Percentiles rank a stretch among this genome's conserved stretches.
phyloP scores from a whole-genome alignment of 2,888 invertebrate species.

The Choristoneura rosaceana region DNA sequence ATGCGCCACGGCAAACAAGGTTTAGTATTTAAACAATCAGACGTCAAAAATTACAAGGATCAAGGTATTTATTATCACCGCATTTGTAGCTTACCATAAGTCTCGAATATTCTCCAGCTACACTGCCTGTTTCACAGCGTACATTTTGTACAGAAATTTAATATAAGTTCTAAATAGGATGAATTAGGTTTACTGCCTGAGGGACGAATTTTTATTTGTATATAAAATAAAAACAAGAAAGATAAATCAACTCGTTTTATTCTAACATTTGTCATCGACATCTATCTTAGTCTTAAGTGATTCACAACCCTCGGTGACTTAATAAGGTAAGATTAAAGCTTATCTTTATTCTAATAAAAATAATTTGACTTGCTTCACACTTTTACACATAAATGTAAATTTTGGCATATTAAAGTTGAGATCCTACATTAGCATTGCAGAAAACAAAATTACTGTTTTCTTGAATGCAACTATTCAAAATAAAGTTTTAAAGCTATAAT shows the following conservation, averaged over 20 bases:
- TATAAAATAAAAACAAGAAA: slow-evolving; percentile 72
- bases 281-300: not conserved
- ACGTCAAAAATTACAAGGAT: not conserved
- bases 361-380: too few relatives aligned
- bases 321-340: not conserved
- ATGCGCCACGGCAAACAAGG: slow-evolving; percentile 7
- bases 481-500: too few relatives aligned
- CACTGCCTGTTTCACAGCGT: slow-evolving; percentile 72
- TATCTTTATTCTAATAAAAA: not conserved
- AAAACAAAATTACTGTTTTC: too few relatives aligned
- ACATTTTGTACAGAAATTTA: slow-evolving; percentile 73
- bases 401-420: too few relatives aligned
- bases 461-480: too few relatives aligned
- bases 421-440: too few relatives aligned
- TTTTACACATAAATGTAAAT: too few relatives aligned
- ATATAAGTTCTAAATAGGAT: slow-evolving; percentile 69
- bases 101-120: slow-evolving; percentile 35
- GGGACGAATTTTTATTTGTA: slow-evolving; percentile 80
- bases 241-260: slow-evolving; percentile 52
- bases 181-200: slow-evolving; percentile 75
- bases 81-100: slow-evolving; percentile 26
- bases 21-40: not conserved
- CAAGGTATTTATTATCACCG: not conserved
- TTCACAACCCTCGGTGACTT: not conserved
- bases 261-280: slow-evolving; percentile 22